Evolutionary conservation across 2,797 vertebrate genomes (phyloP), one percentile per base, ranked within the genome.

Genomic region (Pipistrellus pipistrellus): DNA sequence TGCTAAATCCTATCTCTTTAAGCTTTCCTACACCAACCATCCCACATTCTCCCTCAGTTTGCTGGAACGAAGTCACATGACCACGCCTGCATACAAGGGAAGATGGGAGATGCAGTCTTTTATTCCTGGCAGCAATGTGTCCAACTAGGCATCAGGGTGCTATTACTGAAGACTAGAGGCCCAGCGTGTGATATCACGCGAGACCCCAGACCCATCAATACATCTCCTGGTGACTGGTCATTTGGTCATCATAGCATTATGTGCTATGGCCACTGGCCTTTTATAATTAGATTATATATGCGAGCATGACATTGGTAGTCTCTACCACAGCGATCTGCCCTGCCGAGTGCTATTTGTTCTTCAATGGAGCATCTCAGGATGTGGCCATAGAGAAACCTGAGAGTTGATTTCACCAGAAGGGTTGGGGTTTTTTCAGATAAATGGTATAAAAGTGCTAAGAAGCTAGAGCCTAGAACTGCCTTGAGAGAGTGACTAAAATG

Each of bases 401-500:
- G 35, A 76, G 75, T 55, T 89, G 75, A 75, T 59, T 82, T 92
- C 62, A 64, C 35, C 35, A 59, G 25, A 27, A 38, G 25, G 4
- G 32, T 18, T 90, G 69, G 32, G 35, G 30, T 84, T 94, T 94
- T 51, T 75, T 80, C 48, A 59, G 73, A 62, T 78, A 57, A 91
- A 64, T 88, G 57, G 55, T 51, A 64, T 32, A 66, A 85, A 95
- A 35, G 14, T 35, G 27, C 41, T 75, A 55, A 93, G 8, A 38
- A 46, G 35, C 27, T 48, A 86, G 57, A 93, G 20, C 78, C 35
- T 88, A 81, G n/a, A 93, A 88, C 75, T 85, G 23, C 64, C 53
- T 64, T 41, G 68, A 88, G n/a, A 93, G n/a, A 76, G 55, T 77
- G n/a, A 76, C 55, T 86, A 57, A 82, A 86, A 82, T 59, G 75